Conservation (phyloP, 2,888 invertebrate genomes). For the Polymixis flavicincta region DNA sequence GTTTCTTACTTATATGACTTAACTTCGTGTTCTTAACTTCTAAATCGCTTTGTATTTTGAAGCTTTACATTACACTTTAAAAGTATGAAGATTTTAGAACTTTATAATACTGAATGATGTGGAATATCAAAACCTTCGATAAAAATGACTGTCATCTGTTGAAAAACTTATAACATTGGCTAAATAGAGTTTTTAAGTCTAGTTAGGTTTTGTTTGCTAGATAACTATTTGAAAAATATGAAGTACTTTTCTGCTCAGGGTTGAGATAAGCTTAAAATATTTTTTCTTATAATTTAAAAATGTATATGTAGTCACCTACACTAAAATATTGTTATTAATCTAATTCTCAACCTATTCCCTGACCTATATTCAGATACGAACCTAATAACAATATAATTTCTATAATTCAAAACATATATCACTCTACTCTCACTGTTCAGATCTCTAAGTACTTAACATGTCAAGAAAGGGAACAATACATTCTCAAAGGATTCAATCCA, state of each 20-base stretch:
- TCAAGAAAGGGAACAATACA: conserved; percentile 53
- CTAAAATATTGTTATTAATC: neutral
- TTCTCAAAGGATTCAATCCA: conserved; percentile 65
- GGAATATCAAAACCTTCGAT: neutral
- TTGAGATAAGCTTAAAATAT: neutral
- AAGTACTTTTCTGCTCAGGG: neutral
- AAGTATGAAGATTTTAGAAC: neutral
- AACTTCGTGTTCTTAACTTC: conserved; percentile 46
- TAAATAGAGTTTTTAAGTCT: conserved; percentile 3
- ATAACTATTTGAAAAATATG: conserved; percentile 5
- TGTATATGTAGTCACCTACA: too few relatives aligned
- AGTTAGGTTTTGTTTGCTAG: neutral
- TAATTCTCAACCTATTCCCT: neutral
- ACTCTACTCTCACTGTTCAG: conserved; percentile 7
- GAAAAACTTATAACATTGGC: conserved; percentile 26
- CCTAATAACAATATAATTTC: conserved; percentile 11
- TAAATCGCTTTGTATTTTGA: conserved; percentile 45
- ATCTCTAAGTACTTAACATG: conserved; percentile 49
- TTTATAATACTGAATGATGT: neutral
- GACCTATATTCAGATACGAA: neutral
- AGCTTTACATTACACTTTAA: conserved; percentile 12
- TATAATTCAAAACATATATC: conserved; percentile 29
- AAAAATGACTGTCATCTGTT: conserved; percentile 32
- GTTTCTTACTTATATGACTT: conserved; percentile 69
- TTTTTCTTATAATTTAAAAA: neutral